Evolutionary conservation across 2,888 invertebrate genomes (phyloP), one percentile per base, ranked within the genome.

Genomic region (Chrysolina haemoptera): DNA sequence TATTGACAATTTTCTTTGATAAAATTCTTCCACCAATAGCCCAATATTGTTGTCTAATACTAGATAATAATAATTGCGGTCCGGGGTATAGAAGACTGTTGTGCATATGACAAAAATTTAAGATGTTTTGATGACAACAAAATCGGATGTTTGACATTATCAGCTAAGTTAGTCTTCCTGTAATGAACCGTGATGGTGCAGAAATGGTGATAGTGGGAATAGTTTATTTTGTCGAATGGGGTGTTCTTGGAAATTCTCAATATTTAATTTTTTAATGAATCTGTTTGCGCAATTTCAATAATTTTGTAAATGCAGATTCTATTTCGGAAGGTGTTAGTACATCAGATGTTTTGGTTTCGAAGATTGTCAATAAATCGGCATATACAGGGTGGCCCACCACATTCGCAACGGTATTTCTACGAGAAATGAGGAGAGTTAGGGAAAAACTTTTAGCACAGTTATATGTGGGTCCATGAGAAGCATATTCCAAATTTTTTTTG

Each of bases 61-160:
- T 16, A 4, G 64, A 18, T 8, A 80, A 65, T 35, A 74, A 16
- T n/a, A 74, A 71, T 22, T 75, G 76, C 10, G 73, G 62, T 1
- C 81, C 79, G 2, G 80, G 79, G 68, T 78, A 80, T 9, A 78
- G 64, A 6, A 78, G 64, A 6, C 67, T 27, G 27, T 41, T n/a
- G 74, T 82, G 82, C 16, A 78, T 74, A 62, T 77, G 16, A 6
- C 62, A 40, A 14, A 81, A 62, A 50, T 80, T 69, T 14, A 78
- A 59, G 46, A 40, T 68, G 68, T 50, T 53, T 62, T 6, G 20
- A 6, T 10, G 50, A 40, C 12, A 68, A 9, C 8, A 72, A 12
- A 16, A 68, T 68, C 0, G 62, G 68, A n/a, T 62, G 53, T 67
- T 68, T 53, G 12, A 41, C 9, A 1, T 72, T 35, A n/a, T 35